A percentile compares a stretch with the other conserved stretches of the same genome.
phyloP scores from a whole-genome alignment of 2,888 invertebrate species.

The Polia nebulosa region DNA sequence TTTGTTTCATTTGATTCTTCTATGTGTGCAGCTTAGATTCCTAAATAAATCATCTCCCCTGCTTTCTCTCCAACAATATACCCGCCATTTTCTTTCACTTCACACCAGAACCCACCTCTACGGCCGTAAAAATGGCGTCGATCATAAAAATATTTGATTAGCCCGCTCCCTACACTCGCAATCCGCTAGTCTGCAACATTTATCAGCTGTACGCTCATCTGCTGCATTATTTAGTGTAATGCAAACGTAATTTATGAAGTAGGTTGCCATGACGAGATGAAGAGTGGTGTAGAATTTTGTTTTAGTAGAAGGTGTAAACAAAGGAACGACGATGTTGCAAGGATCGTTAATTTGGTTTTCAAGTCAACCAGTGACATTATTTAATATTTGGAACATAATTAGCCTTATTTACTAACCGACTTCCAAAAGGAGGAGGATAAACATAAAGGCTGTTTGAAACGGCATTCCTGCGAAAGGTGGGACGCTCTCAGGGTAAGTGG shows the following conservation, averaged over 20 bases:
- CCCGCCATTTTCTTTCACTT: conserved; percentile 31
- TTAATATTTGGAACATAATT: no score
- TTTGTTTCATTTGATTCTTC: not conserved
- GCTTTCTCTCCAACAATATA: not conserved
- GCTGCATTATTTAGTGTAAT: conserved; percentile 72
- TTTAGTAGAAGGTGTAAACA: not conserved
- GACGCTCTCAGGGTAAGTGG: no score
- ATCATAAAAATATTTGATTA: conserved; percentile 91
- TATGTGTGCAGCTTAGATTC: conserved; percentile 10
- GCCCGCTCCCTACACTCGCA: conserved; percentile 83
- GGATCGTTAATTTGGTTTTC: not conserved
- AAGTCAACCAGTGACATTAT: not conserved
- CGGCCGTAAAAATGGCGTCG: conserved; percentile 87
- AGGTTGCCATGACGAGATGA: conserved; percentile 47
- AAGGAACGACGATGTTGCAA: not conserved
- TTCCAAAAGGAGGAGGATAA: no score
- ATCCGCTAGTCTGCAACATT: conserved; percentile 86
- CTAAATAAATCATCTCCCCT: not conserved
- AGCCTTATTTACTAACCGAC: no score
- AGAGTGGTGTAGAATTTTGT: conserved; percentile 24
- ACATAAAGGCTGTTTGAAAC: no score
- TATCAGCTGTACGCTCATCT: conserved; percentile 76
- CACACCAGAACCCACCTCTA: conserved; percentile 70
- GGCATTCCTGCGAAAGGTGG: no score
- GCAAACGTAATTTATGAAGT: conserved; percentile 71